Conservation (phyloP, 2,888 invertebrate species). For the Pyrrhia umbra region DNA sequence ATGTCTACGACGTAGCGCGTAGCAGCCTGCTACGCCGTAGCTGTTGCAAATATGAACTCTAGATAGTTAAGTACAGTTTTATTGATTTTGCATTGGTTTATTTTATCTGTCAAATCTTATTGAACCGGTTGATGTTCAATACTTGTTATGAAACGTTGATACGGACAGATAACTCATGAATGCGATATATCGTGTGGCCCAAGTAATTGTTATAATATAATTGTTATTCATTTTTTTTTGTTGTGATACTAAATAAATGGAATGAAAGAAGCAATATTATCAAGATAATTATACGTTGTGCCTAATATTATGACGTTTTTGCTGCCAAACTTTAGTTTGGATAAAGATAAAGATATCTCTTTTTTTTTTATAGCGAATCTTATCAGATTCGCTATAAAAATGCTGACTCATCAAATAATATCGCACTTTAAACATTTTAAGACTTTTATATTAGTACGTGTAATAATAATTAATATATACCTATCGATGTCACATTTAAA, state of each 20-base stretch:
- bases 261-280: neutral
- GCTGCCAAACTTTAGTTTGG: no score
- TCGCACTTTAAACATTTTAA: no score
- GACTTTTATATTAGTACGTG: no score
- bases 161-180: slow-evolving; percentile 52
- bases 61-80: slow-evolving; percentile 28
- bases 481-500: no score
- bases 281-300: neutral
- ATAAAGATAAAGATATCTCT: no score
- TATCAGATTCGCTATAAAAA: no score
- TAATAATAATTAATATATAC: no score
- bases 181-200: slow-evolving; percentile 54
- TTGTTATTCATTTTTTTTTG: neutral
- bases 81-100: slow-evolving; percentile 52
- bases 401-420: no score
- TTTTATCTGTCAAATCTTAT: slow-evolving; percentile 45
- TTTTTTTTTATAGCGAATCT: no score
- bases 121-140: slow-evolving; percentile 54
- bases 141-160: slow-evolving; percentile 59
- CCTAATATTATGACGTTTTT: neutral
- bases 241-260: no score
- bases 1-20: slow-evolving; percentile 64
- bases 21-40: slow-evolving; percentile 71
- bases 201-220: neutral
- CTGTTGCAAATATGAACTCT: slow-evolving; percentile 11